phyloP scores from a whole-genome alignment of 2,797 vertebrate genomes.

The Acanthis flammea region DNA sequence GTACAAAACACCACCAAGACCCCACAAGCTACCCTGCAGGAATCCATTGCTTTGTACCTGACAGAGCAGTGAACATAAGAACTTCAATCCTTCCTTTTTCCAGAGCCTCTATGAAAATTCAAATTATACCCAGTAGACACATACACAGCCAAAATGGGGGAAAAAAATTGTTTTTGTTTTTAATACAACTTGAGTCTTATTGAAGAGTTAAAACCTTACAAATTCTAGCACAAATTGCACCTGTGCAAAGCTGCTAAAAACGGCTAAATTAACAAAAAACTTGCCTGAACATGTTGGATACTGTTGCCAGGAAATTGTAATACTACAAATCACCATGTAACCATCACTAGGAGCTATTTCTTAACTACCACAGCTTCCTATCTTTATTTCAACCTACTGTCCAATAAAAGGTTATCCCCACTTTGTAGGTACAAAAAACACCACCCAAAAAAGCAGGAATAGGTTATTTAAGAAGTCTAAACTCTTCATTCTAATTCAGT shows the following conservation, averaged over 20 bases:
- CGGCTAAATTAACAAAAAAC: not conserved
- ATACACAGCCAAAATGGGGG: not conserved
- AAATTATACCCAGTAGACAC: not conserved
- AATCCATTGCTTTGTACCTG: slow-evolving; percentile 16
- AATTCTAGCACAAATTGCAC: not conserved
- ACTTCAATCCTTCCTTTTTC: not conserved
- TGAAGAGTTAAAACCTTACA: not conserved
- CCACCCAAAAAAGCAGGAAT: not conserved
- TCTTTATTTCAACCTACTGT: not conserved
- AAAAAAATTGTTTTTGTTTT: not conserved
- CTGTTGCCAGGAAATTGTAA: not conserved
- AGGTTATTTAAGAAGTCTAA: not conserved
- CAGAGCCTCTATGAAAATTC: not conserved
- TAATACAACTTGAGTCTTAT: not conserved
- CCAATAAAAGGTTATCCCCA: not conserved
- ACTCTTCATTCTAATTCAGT: not conserved
- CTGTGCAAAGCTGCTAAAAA: not conserved
- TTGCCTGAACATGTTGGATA: not conserved
- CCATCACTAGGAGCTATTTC: not conserved
- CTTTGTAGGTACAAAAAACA: not conserved
- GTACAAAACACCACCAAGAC: slow-evolving; percentile 5
- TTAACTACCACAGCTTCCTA: not conserved
- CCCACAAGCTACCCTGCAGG: slow-evolving; percentile 26
- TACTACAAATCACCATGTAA: not conserved
- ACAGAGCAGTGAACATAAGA: not conserved